These are phyloP conservation scores for Caiman crocodilus DNA, from an alignment of 2,797 vertebrate species.

Conservation along the genomic window DNA sequence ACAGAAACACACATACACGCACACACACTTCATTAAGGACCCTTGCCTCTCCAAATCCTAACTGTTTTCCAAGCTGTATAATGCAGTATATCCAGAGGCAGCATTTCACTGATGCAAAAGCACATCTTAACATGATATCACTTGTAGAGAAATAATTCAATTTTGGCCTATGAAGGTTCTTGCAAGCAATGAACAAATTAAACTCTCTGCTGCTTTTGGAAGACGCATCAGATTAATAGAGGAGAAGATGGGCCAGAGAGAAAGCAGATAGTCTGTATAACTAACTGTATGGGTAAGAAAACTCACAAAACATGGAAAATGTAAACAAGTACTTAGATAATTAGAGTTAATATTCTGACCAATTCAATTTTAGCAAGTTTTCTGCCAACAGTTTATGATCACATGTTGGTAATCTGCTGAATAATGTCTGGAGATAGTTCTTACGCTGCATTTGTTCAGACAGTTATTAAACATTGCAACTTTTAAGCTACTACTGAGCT, in stretches of 20 bases:
- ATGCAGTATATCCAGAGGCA: background rate
- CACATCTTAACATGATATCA: background rate
- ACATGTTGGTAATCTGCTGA: background rate
- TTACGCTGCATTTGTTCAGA: background rate
- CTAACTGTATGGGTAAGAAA: background rate
- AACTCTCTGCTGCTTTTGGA: background rate
- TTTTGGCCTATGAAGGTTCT: background rate
- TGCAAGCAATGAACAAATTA: background rate
- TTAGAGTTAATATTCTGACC: background rate
- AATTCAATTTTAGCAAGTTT: background rate
- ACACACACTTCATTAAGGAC: background rate
- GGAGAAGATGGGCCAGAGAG: background rate
- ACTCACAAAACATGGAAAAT: background rate
- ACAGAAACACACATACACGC: background rate
- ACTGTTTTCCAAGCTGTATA: background rate
- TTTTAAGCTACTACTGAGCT: background rate
- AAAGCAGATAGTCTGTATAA: background rate
- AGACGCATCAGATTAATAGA: background rate
- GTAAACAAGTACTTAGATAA: background rate
- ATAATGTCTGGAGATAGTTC: background rate
- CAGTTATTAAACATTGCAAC: background rate
- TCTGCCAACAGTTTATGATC: background rate
- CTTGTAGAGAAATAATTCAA: fast-evolving
- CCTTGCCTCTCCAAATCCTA: background rate
- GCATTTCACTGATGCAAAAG: background rate